A percentile compares a stretch with the other conserved stretches of the same genome.
Evolutionary conservation across 1,140 invertebrate genomes (phyloP).

Genomic region (Globodera rostochiensis): DNA sequence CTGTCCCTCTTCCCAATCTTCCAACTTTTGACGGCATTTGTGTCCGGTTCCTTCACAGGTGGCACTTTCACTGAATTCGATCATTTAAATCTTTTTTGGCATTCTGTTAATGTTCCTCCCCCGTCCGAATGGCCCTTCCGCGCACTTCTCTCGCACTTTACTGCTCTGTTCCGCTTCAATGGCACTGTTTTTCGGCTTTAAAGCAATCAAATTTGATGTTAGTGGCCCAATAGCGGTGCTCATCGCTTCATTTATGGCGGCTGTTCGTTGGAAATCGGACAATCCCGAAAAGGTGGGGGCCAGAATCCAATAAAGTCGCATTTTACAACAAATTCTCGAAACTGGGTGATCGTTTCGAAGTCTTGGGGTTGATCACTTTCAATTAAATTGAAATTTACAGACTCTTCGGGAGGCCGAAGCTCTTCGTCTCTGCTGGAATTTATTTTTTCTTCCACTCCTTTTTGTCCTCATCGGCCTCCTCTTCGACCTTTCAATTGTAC

Average conservation of each 20-base stretch:
- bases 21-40: constrained; percentile 26
- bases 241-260: constrained; percentile 72
- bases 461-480: constrained; percentile 54
- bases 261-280: constrained; percentile 79
- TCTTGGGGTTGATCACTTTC: neutral
- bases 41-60: neutral
- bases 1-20: neutral
- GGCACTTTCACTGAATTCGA: no score
- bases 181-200: constrained; percentile 37
- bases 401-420: constrained; percentile 45
- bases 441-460: constrained; percentile 52
- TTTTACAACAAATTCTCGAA: no score
- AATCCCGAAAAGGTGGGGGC: constrained; percentile 76
- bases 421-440: constrained; percentile 44
- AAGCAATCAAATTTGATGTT: constrained; percentile 27
- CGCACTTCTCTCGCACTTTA: constrained; percentile 34
- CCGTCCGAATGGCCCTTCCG: neutral
- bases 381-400: constrained; percentile 34
- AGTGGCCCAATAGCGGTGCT: constrained; percentile 69
- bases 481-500: constrained; percentile 38
- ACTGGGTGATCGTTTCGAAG: neutral
- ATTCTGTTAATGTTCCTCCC: constrained; percentile 31
- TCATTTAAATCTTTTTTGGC: constrained; percentile 27
- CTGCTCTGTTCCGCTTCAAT: constrained; percentile 36
- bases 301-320: no score